Evolutionary conservation across 2,113 vertebrate genomes (phyloP).

Genomic region (Tragelaphus buxtoni): DNA sequence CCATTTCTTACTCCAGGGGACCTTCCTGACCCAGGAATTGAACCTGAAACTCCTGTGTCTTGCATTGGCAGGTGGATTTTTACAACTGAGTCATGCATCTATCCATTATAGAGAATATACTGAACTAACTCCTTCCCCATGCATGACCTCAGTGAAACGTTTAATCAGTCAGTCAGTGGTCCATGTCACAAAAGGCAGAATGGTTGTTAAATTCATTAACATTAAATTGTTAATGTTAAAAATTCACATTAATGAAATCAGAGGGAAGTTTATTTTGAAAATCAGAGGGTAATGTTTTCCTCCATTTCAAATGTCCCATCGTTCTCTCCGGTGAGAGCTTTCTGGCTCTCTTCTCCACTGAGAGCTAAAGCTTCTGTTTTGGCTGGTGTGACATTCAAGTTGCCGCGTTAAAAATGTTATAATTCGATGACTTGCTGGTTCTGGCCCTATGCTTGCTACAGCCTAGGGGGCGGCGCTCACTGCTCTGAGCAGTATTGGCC

Average conservation of each 20-base stretch:
- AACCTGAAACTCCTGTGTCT: not conserved
- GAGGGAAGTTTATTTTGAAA: not conserved
- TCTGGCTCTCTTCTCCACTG: not conserved
- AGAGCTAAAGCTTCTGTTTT: not conserved
- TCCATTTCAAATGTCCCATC: not conserved
- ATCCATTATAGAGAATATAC: not conserved
- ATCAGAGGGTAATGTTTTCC: not conserved
- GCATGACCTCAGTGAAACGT: not conserved
- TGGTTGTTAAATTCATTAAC: not conserved
- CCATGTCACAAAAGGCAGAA: not conserved
- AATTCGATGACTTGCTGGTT: not conserved
- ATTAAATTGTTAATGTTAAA: not conserved
- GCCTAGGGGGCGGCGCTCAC: not conserved
- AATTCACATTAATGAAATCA: not conserved
- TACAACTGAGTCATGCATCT: not conserved
- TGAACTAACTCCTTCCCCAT: not conserved
- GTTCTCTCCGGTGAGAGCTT: not conserved
- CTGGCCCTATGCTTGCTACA: not conserved
- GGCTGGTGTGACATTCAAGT: not conserved
- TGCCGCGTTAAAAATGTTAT: not conserved
- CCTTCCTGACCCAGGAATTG: not conserved
- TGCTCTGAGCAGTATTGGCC: not conserved
- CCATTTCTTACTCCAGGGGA: not conserved
- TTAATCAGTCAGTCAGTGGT: not conserved
- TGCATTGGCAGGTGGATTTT: not conserved